Percentiles rank a stretch among this genome's conserved stretches.
phyloP scores from a whole-genome alignment of 2,888 invertebrate species.

The Meganola albula region DNA sequence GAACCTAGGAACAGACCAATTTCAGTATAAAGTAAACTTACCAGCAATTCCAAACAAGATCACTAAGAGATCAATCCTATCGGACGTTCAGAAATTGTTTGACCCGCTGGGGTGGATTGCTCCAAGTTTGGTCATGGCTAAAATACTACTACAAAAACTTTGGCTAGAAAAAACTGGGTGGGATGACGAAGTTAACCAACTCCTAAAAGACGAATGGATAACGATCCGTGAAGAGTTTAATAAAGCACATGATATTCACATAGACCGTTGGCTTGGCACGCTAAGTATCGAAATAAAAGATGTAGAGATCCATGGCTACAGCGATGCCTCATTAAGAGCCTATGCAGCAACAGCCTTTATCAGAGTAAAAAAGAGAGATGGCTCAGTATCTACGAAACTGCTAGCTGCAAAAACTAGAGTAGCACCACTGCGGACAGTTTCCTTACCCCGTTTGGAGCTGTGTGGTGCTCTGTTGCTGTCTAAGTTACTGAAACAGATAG shows the following conservation, averaged over 20 bases:
- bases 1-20: conserved; percentile 7
- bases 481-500: conserved; percentile 2
- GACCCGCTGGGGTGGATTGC: conserved; percentile 27
- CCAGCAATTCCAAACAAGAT: conserved; percentile 2
- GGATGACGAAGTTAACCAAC: conserved; percentile 13
- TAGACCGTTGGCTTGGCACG: conserved; percentile 3
- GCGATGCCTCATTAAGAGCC: conserved; percentile 6
- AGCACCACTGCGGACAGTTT: conserved; percentile 2
- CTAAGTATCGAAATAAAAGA: neutral
- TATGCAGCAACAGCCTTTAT: conserved; percentile 5
- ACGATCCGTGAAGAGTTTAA: neutral
- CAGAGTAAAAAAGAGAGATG: neutral
- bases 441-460: conserved; percentile 8
- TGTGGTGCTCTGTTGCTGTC: conserved; percentile 2
- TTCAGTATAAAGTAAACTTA: conserved; percentile 12
- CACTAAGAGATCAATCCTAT: conserved; percentile 22
- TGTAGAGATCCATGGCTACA: conserved; percentile 5
- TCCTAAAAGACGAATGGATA: conserved; percentile 13
- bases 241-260: neutral
- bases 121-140: conserved; percentile 14
- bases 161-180: conserved; percentile 18
- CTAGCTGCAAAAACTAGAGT: conserved; percentile 6
- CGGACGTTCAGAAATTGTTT: conserved; percentile 11
- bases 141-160: conserved; percentile 18
- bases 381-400: neutral